Evolutionary conservation across 2,797 vertebrate genomes (phyloP).

Genomic region (Melanotaenia maccullochi): DNA sequence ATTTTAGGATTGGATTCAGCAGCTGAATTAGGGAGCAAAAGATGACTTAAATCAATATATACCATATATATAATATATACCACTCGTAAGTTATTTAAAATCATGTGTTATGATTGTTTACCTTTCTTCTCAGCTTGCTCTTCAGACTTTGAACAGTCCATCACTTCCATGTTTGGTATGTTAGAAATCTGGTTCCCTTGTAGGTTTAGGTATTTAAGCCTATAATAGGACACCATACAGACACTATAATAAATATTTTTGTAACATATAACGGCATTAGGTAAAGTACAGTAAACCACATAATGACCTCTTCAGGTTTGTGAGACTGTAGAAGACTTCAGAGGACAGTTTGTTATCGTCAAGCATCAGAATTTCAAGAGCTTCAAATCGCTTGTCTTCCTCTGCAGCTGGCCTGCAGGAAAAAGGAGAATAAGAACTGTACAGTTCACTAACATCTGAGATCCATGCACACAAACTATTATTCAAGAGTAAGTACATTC

Average conservation of each 20-base stretch:
- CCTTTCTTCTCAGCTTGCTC: slow-evolving; percentile 26
- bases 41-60: not conserved
- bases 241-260: not conserved
- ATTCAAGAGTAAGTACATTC: not conserved
- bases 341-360: slow-evolving; percentile 87
- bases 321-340: slow-evolving; percentile 83
- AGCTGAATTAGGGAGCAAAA: slow-evolving; percentile 34
- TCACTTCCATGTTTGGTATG: slow-evolving; percentile 82
- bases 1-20: slow-evolving; percentile 3
- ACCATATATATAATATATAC: no score
- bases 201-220: slow-evolving; percentile 87
- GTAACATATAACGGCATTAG: not conserved
- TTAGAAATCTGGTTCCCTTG: slow-evolving; percentile 85
- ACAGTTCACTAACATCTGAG: not conserved
- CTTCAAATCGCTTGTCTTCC: slow-evolving; percentile 68
- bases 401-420: slow-evolving; percentile 35
- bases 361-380: slow-evolving; percentile 87
- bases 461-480: not conserved
- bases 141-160: slow-evolving; percentile 24
- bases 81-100: not conserved
- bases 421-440: not conserved
- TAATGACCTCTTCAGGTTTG: slow-evolving; percentile 82
- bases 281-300: not conserved
- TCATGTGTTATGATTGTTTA: slow-evolving; percentile 24
- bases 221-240: slow-evolving; percentile 55